phyloP scores from a whole-genome alignment of 2,113 vertebrate species.

The Toxotes chatareus region DNA sequence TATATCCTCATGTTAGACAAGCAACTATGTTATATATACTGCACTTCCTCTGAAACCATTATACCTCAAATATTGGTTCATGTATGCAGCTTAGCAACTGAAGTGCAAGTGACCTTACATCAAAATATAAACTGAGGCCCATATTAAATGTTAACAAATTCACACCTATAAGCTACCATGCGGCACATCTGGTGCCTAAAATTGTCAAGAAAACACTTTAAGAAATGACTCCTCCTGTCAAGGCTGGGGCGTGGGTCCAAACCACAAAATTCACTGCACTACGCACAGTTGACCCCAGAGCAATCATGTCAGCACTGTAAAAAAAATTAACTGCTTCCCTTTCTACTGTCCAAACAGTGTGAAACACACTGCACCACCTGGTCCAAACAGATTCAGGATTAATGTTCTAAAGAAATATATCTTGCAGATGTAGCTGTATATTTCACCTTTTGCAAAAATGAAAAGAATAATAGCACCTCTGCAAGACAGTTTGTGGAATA shows the following conservation, averaged over 20 bases:
- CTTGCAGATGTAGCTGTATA: neutral
- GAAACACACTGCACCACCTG: neutral
- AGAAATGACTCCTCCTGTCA: neutral
- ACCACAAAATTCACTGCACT: slow-evolving; percentile 6
- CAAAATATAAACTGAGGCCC: neutral
- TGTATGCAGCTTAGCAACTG: neutral
- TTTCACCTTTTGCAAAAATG: slow-evolving; percentile 10
- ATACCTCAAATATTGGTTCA: neutral
- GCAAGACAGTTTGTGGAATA: slow-evolving; percentile 3
- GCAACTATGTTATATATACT: neutral
- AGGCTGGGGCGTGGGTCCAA: neutral
- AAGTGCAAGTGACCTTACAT: neutral
- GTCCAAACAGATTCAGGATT: neutral
- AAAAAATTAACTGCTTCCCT: slow-evolving; percentile 41
- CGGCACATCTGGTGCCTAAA: neutral
- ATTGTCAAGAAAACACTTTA: slow-evolving; percentile 2
- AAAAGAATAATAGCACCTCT: neutral
- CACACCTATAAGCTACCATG: neutral
- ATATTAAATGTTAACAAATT: neutral
- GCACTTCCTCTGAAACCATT: neutral
- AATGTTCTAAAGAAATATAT: neutral
- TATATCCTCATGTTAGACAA: neutral
- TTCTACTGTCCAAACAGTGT: slow-evolving; percentile 47
- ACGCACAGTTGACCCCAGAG: slow-evolving; percentile 12
- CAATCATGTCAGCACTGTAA: slow-evolving; percentile 22